Evolutionary conservation across 2,888 invertebrate species (phyloP), one percentile per base, ranked within the genome.

Genomic region (Dryobotodes eremita): DNA sequence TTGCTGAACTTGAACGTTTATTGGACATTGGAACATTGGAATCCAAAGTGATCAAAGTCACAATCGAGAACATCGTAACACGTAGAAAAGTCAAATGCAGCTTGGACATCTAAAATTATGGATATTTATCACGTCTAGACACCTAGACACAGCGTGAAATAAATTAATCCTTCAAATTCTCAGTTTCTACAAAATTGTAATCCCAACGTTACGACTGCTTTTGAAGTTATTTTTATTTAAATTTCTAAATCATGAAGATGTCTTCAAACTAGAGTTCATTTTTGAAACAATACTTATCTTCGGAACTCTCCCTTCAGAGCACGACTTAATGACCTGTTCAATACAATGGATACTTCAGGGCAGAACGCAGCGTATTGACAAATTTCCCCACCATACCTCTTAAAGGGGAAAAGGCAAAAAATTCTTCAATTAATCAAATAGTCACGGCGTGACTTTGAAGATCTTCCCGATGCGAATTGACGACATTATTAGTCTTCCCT

Each of bases 391-490:
- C 88, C 82, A 80, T 82, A 80, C 90, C 88, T 83, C 88, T 87
- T 83, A 83, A 83, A 74, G 86, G 89, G 90, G 91, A 92, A 91
- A 92, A 85, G 74, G 90, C 91, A 94, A 95, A 96, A 96, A 95
- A 95, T 94, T 91, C 95, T 95, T 96, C 95, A 94, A 96, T 96
- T 96, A 96, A 96, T 96, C 96, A 96, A 95, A 95, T 92, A 95
- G 95, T 95, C 95, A 94, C 94, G 93, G 92, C 94, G 92, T 96
- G 96, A 96, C 96, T 96, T 88, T 91, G 93, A 93, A 93, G 94
- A 94, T 95, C 93, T 93, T 92, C 92, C 89, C 92, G 91, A 94
- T 93, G 91, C 88, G 93, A 94, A 96, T 94, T 94, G 95, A 96
- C 93, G 95, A 94, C 94, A 95, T 96, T 96, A 96, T 96, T 96